Evolutionary conservation across 2,888 invertebrate species (phyloP), one percentile per base, ranked within the genome.

Genomic region (Lasioglossum leucozonium): DNA sequence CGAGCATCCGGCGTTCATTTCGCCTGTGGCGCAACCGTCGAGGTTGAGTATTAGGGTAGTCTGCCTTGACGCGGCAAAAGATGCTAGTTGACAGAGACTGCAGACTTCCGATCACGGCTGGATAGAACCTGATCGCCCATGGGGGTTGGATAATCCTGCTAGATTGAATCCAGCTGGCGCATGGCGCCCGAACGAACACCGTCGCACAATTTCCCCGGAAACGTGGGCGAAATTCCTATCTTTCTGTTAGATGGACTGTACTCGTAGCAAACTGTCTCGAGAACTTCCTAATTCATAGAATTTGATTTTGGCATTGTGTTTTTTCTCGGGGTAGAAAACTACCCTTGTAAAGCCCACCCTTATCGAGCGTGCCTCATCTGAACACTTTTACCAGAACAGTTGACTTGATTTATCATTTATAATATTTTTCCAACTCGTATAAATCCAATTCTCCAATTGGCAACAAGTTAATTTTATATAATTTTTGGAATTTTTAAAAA

Each of bases 161-260:
- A 92, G 92, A 93, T 93, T 93, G 92, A 93, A 93, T 93, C 91
- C 90, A 85, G 75, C 86, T n/a, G 76, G 79, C 74, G 69, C n/a
- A n/a, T n/a, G n/a, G n/a, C n/a, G n/a, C n/a, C 47, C 71, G 62
- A 71, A 44, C 44, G 18, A 55, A 55, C 55, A 55, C n/a, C n/a
- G n/a, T 4, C 10, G 4, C 55, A n/a, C 55, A 55, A 55, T 55
- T 55, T n/a, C 3, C n/a, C 10, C n/a, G 55, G n/a, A n/a, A n/a
- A 55, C 55, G n/a, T n/a, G n/a, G n/a, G 10, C n/a, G 55, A 55
- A 55, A 55, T 55, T 55, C n/a, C n/a, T 11, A 11, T 55, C 55
- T n/a, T n/a, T 47, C 22, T n/a, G 55, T 55, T 55, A n/a, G n/a
- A 10, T 2, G 22, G 11, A n/a, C 55, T 4, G n/a, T 55, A n/a